Percentiles rank a stretch among this genome's conserved stretches.
These are phyloP conservation scores for Cynaeus angustus DNA, from an alignment of 2,888 invertebrate species.

Conservation along the genomic window DNA sequence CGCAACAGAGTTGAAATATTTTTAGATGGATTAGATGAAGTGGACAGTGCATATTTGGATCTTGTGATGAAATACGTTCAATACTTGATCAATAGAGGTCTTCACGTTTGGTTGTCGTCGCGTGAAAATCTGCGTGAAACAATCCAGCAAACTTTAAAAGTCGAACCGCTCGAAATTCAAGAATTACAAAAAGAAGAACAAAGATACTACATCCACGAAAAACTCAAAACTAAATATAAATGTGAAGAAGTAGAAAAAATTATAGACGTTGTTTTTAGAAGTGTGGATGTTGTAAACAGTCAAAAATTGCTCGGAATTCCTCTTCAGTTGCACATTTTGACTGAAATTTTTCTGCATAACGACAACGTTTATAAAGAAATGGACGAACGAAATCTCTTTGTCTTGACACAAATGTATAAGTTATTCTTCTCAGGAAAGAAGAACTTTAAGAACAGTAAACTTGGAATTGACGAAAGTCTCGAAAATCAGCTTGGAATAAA, in stretches of 20 bases:
- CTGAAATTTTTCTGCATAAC: not conserved
- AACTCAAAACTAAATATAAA: not conserved
- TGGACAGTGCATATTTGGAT: not conserved
- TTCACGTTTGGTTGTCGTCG: not conserved
- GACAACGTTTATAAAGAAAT: not conserved
- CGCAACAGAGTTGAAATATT: not conserved
- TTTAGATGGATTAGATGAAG: not conserved
- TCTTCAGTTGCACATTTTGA: not conserved
- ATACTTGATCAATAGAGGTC: not conserved
- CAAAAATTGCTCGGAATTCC: not conserved
- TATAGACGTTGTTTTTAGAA: not conserved
- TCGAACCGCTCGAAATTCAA: not conserved
- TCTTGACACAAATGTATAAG: slow-evolving; percentile 5
- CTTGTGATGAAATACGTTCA: not conserved
- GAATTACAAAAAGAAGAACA: not conserved
- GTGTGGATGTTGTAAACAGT: not conserved
- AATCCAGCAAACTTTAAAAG: not conserved
- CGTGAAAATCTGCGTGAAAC: not conserved
- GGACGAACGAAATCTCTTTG: not conserved
- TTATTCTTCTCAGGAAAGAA: not conserved
- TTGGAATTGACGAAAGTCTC: not conserved
- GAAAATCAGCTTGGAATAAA: not conserved
- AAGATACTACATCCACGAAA: not conserved
- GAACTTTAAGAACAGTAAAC: not conserved
- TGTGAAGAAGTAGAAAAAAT: not conserved